Percentiles rank a stretch among this genome's conserved stretches.
Evolutionary conservation across 2,113 vertebrate genomes (phyloP).

Genomic region (Ophthalmolycus amberensis): DNA sequence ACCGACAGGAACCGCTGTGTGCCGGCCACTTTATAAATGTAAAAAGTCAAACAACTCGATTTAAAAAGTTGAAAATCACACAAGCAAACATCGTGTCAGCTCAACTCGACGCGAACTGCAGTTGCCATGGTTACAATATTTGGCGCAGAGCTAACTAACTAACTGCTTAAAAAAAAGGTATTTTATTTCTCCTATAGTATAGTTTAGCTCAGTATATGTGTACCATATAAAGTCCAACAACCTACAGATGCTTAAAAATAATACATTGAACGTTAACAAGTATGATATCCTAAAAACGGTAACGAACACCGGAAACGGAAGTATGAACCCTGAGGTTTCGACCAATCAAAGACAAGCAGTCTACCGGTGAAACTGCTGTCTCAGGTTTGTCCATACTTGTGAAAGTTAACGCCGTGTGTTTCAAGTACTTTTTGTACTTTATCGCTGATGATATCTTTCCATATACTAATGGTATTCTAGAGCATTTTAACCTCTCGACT

Average conservation of each 20-base stretch:
- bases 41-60: slow-evolving; percentile 18
- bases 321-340: slow-evolving; percentile 58
- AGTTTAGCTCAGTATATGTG: neutral
- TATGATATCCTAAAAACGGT: neutral
- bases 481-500: neutral
- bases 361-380: slow-evolving; percentile 54
- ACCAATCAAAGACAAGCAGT: slow-evolving; percentile 57
- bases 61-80: slow-evolving; percentile 10
- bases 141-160: neutral
- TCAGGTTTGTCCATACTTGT: slow-evolving; percentile 50
- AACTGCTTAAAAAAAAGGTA: neutral
- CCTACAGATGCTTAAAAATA: neutral
- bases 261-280: neutral
- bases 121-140: slow-evolving; percentile 59
- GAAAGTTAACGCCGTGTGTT: slow-evolving; percentile 32
- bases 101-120: neutral
- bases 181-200: neutral
- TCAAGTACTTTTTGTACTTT: neutral
- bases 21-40: neutral
- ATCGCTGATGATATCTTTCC: rapidly evolving
- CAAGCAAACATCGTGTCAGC: neutral
- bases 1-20: slow-evolving; percentile 15
- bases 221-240: neutral
- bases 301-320: slow-evolving; percentile 66
- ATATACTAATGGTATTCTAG: too few relatives aligned